Evolutionary conservation across 2,797 vertebrate genomes (phyloP).

Genomic region (Xiphorhynchus erythropygius): DNA sequence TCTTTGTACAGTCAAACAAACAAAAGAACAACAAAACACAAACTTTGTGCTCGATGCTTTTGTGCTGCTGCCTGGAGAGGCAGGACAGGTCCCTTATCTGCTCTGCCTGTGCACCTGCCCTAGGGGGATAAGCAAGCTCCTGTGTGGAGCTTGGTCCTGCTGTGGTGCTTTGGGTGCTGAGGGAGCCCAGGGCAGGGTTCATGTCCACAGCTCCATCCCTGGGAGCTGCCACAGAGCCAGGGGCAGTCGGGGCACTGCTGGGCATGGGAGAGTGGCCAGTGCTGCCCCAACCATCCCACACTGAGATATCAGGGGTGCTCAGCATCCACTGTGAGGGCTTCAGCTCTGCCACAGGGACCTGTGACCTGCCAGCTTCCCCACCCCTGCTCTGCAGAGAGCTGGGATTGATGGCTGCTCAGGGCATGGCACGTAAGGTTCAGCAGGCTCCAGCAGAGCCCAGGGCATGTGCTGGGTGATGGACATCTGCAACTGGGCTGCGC

Average conservation of each 20-base stretch:
- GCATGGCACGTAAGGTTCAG: background rate
- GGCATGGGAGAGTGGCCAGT: accelerated
- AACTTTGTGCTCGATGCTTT: background rate
- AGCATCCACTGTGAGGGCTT: background rate
- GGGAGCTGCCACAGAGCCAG: background rate
- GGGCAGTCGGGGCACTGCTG: background rate
- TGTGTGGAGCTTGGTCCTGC: accelerated
- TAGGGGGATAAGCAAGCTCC: accelerated
- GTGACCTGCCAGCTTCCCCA: background rate
- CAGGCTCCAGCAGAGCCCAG: background rate
- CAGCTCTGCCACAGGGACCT: background rate
- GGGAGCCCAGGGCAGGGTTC: background rate
- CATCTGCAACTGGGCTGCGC: accelerated
- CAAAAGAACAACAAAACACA: conserved; percentile 5
- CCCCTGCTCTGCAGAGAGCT: background rate
- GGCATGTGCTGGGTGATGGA: accelerated
- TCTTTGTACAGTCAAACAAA: conserved; percentile 47
- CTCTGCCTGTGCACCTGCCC: background rate
- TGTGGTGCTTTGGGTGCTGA: background rate
- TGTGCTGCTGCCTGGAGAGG: background rate
- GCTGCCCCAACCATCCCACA: background rate
- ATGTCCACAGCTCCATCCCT: background rate
- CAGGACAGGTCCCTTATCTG: background rate
- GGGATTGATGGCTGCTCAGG: accelerated
- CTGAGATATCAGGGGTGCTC: background rate